Evolutionary conservation across 2,888 invertebrate species (phyloP), one percentile per base, ranked within the genome.

Genomic region (Pocota personata): DNA sequence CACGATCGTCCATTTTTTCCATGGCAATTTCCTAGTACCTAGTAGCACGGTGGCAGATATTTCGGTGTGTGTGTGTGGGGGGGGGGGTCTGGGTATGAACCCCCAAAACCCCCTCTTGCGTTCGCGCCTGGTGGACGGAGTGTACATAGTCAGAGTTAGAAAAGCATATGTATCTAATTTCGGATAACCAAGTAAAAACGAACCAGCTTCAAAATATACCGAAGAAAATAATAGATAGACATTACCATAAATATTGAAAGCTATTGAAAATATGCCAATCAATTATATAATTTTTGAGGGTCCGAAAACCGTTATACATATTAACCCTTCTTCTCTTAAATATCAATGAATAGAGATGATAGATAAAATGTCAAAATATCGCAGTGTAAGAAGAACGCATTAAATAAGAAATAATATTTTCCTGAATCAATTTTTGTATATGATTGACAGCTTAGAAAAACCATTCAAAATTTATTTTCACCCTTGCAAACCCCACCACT

Each of bases 361-460:
- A 50, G 50, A 50, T 50, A 50, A 50, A n/a, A 24, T 24, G n/a
- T 24, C 27, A 5, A n/a, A 27, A n/a, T n/a, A 27, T 50, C n/a
- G 24, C 8, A 50, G 24, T n/a, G 6, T 50, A 50, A 50, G 27
- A n/a, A n/a, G 24, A 5, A 50, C 12, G 21, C 27, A 50, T 50
- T n/a, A 7, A 50, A 50, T 46, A 27, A 50, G 24, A 50, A 48
- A 48, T 48, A 48, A n/a, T 6, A 27, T 50, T 50, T 27, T 50
- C 24, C 24, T 27, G 50, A 50, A 50, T 50, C 21, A 50, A 50
- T n/a, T 50, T 50, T 24, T 50, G 5, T 27, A n/a, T 27, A 50
- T 24, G 50, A 50, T 24, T 50, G 50, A 50, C 50, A 50, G 50
- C 50, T 24, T 27, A n/a, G 27, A 27, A 50, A n/a, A 48, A 50